Conservation (phyloP, 2,888 invertebrate genomes). For the Miltochrista miniata region DNA sequence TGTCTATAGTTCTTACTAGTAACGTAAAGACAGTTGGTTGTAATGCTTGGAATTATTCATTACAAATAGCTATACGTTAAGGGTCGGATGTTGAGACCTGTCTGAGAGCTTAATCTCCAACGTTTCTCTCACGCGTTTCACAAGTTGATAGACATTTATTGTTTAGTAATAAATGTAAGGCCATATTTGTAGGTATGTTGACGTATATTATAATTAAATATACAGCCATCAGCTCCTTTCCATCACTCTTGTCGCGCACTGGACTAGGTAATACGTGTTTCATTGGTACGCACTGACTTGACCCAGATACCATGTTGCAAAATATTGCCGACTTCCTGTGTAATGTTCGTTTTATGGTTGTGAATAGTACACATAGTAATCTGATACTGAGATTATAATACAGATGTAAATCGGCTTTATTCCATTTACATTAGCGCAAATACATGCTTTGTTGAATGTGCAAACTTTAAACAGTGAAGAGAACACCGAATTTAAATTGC, state of each 20-base stretch:
- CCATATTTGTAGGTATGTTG: constrained; percentile 19
- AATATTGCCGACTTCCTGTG: constrained; percentile 41
- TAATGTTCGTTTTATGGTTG: constrained; percentile 21
- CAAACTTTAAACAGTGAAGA: not conserved
- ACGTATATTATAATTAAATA: constrained; percentile 1
- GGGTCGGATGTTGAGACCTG: constrained; percentile 45
- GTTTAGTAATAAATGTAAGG: constrained; percentile 43
- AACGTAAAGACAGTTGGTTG: constrained; percentile 2
- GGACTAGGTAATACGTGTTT: constrained; percentile 39
- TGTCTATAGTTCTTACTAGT: too few relatives aligned
- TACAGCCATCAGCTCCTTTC: constrained; percentile 29
- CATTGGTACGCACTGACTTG: constrained; percentile 50
- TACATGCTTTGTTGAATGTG: not conserved
- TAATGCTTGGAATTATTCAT: constrained; percentile 30
- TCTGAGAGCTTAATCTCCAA: constrained; percentile 52
- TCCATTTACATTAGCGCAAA: not conserved
- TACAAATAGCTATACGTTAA: constrained; percentile 35
- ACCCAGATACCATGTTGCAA: constrained; percentile 54
- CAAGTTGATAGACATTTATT: constrained; percentile 54
- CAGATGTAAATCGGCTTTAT: not conserved
- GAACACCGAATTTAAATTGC: not conserved
- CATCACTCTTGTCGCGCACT: constrained; percentile 32
- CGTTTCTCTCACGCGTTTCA: constrained; percentile 51
- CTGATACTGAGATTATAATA: not conserved
- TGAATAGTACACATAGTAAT: not conserved